Percentiles rank a stretch among this genome's conserved stretches.
phyloP scores from a whole-genome alignment of 2,888 invertebrate species.

The Taenaris catops region DNA sequence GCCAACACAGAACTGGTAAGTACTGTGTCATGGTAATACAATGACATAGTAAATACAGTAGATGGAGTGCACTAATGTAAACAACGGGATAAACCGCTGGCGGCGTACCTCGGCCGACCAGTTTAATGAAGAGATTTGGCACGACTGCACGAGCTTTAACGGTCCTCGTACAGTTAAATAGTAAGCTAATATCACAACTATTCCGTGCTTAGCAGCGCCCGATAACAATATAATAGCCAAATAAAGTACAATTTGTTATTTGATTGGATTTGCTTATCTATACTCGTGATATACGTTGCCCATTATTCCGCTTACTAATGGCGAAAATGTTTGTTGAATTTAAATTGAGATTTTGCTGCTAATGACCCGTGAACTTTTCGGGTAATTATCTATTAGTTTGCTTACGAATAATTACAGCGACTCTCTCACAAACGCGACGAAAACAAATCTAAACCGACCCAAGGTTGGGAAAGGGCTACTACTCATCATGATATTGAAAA shows the following conservation, averaged over 20 bases:
- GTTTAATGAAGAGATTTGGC: slow-evolving; percentile 76
- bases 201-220: slow-evolving; percentile 10
- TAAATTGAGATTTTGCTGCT: background rate
- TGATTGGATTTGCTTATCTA: slow-evolving; percentile 9
- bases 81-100: slow-evolving; percentile 54
- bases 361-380: too few species aligned
- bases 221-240: slow-evolving; percentile 10
- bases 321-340: background rate
- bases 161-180: slow-evolving; percentile 36
- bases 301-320: background rate
- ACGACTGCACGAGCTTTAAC: slow-evolving; percentile 65
- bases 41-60: slow-evolving; percentile 25
- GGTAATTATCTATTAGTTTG: too few species aligned
- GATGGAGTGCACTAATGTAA: slow-evolving; percentile 37
- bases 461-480: too few species aligned
- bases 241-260: slow-evolving; percentile 11
- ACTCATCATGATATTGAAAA: too few species aligned
- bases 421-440: too few species aligned
- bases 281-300: slow-evolving; percentile 1
- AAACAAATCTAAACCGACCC: too few species aligned
- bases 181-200: slow-evolving; percentile 10
- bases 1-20: slow-evolving; percentile 23
- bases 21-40: slow-evolving; percentile 28
- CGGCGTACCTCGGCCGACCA: slow-evolving; percentile 47
- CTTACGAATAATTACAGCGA: too few species aligned